A percentile compares a stretch with the other conserved stretches of the same genome.
phyloP scores from a whole-genome alignment of 1,140 invertebrate genomes.

The Procambarus virginalis region DNA sequence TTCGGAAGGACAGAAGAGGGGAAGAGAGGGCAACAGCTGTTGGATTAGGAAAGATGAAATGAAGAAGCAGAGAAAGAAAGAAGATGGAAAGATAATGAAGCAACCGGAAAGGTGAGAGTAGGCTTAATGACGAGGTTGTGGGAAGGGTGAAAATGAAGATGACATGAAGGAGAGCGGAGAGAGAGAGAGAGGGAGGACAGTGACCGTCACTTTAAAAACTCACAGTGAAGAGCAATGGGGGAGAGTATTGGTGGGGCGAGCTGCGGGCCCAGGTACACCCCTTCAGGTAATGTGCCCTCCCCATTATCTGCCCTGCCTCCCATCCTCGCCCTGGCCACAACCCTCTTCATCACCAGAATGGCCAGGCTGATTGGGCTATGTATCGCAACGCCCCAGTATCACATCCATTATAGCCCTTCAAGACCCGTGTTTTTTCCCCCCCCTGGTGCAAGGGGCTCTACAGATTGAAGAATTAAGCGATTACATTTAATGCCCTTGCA shows the following conservation, averaged over 20 bases:
- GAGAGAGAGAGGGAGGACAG: not conserved
- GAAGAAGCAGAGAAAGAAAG: not conserved
- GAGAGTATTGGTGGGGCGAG: too few relatives aligned
- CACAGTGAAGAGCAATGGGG: too few relatives aligned
- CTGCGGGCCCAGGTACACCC: not conserved
- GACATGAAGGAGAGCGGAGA: too few relatives aligned
- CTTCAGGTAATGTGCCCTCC: not conserved
- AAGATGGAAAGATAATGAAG: not conserved
- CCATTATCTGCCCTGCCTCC: too few relatives aligned
- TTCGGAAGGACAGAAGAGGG: not conserved
- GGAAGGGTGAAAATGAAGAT: too few relatives aligned
- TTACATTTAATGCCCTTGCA: not conserved
- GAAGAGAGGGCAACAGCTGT: not conserved
- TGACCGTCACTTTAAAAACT: not conserved
- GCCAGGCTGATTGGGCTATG: not conserved
- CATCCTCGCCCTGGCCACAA: not conserved
- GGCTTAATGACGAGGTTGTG: too few relatives aligned
- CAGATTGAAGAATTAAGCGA: slow-evolving; percentile 20
- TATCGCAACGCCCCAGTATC: not conserved
- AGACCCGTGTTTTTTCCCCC: not conserved
- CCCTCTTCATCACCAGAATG: not conserved
- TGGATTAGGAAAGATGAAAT: too few relatives aligned
- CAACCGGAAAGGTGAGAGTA: too few relatives aligned
- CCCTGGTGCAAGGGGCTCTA: not conserved
- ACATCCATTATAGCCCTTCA: not conserved